A percentile compares a stretch with the other conserved stretches of the same genome.
Evolutionary conservation across 2,113 vertebrate species (phyloP).

Genomic region (Rattus norvegicus): GRCr8 NC_086022.1:63631001-63631500

Average conservation of each 20-base stretch:
- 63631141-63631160: neutral
- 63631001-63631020: neutral
- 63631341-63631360: neutral
- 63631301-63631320: neutral
- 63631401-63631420: neutral
- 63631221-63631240: neutral
- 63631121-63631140: neutral
- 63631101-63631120: neutral
- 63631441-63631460: neutral
- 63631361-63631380: neutral
- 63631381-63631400: neutral
- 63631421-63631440: neutral
- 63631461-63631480: neutral
- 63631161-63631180: neutral
- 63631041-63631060: neutral
- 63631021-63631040: neutral
- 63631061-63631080: neutral
- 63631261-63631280: neutral
- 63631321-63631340: conserved; percentile 1
- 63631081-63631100: neutral
- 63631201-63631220: conserved; percentile 17
- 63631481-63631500: too few species aligned
- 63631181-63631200: neutral
- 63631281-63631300: neutral
- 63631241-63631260: neutral